phyloP scores from a whole-genome alignment of 2,113 vertebrate genomes.

The Lethenteron reissneri region DNA sequence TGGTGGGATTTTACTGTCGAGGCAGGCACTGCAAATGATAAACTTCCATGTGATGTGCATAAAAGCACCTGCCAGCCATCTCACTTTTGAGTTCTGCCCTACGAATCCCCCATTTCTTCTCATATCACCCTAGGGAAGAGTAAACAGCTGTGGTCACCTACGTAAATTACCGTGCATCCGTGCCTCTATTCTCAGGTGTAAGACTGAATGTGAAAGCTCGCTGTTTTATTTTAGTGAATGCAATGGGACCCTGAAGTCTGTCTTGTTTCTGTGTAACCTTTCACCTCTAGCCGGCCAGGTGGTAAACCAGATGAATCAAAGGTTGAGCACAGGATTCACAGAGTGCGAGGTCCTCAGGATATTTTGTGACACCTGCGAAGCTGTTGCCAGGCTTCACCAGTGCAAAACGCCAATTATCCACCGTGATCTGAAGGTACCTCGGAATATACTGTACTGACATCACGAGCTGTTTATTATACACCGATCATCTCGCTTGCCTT shows the following conservation, averaged over 20 bases:
- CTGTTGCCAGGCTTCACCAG: slow-evolving; percentile 64
- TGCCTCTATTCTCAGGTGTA: background rate
- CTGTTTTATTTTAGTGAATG: background rate
- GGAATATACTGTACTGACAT: too few relatives aligned
- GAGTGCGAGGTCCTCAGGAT: slow-evolving; percentile 77
- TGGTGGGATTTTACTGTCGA: too few relatives aligned
- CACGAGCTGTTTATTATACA: too few relatives aligned
- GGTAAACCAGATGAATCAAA: slow-evolving; percentile 90
- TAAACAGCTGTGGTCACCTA: background rate
- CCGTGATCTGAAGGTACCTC: slow-evolving; percentile 62
- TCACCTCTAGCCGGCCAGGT: slow-evolving; percentile 56
- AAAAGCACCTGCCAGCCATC: too few relatives aligned
- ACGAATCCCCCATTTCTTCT: background rate
- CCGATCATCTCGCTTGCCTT: background rate
- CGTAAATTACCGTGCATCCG: background rate
- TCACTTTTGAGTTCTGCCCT: too few relatives aligned
- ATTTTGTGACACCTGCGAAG: slow-evolving; percentile 89
- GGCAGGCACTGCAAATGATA: too few relatives aligned
- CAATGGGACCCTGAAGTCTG: background rate
- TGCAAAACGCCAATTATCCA: slow-evolving; percentile 79
- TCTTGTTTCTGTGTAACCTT: background rate
- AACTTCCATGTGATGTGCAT: too few relatives aligned
- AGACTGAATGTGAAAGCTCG: background rate
- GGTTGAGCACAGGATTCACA: slow-evolving; percentile 67
- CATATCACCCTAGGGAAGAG: background rate